Conservation (phyloP, 2,888 invertebrate species). For the Apamea anceps region DNA sequence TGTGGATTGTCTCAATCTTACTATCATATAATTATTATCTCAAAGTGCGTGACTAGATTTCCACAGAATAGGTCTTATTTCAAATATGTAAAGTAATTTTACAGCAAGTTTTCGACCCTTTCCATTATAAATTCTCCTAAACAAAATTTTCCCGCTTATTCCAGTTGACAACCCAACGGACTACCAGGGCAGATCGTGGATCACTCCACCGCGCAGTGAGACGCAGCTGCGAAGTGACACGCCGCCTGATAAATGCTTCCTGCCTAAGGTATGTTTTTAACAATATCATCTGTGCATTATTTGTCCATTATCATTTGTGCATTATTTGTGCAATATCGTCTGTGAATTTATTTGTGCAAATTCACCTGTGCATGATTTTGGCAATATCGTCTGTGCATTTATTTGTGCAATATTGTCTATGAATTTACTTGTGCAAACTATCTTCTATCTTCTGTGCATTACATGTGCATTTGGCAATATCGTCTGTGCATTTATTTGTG, state of each 20-base stretch:
- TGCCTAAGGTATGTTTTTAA: constrained; percentile 93
- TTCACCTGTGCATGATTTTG: too few species aligned
- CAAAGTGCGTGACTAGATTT: too few species aligned
- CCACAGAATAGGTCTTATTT: too few species aligned
- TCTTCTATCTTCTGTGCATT: too few species aligned
- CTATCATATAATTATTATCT: too few species aligned
- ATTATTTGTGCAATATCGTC: not conserved
- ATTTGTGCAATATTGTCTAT: too few species aligned
- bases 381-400: not conserved
- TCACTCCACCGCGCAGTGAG: constrained; percentile 96
- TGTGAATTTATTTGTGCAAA: not conserved
- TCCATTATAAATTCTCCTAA: not conserved
- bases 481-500: not conserved
- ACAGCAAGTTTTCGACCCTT: not conserved
- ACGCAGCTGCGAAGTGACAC: constrained; percentile 90
- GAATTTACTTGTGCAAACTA: too few species aligned
- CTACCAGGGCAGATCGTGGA: constrained; percentile 98
- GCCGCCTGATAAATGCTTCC: constrained; percentile 98
- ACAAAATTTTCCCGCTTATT: constrained; percentile 56
- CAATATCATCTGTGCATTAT: not conserved
- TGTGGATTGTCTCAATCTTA: too few species aligned
- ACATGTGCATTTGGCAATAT: too few species aligned
- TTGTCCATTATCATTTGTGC: not conserved
- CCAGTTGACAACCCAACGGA: constrained; percentile 97
- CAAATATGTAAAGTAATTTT: not conserved